A percentile compares a stretch with the other conserved stretches of the same genome.
Conservation (phyloP, 1,140 invertebrate species). For the Drosophila sproati region DNA sequence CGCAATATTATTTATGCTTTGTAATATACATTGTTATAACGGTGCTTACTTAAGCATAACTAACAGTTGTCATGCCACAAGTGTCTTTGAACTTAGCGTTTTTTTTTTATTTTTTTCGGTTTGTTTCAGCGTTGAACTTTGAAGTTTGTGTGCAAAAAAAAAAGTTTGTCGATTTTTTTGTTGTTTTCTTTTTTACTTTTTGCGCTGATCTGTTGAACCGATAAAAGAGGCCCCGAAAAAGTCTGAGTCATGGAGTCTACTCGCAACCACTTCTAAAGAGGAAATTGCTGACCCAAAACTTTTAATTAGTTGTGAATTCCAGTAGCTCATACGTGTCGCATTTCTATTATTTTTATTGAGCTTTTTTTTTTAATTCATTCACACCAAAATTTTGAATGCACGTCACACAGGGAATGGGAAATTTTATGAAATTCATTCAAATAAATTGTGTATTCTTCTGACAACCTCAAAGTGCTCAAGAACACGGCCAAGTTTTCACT, state of each 20-base stretch:
- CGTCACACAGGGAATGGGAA: neutral
- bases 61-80: conserved; percentile 51
- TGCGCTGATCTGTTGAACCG: conserved; percentile 48
- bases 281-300: conserved; percentile 43
- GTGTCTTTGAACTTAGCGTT: conserved; percentile 59
- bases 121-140: conserved; percentile 21
- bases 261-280: neutral
- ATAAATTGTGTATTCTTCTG: conserved; percentile 26
- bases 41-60: conserved; percentile 37
- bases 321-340: neutral
- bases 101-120: neutral
- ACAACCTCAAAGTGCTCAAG: conserved; percentile 29
- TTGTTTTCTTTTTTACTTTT: conserved; percentile 21
- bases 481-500: conserved; percentile 21
- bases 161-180: neutral
- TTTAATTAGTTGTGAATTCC: conserved; percentile 42
- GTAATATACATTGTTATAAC: conserved; percentile 36
- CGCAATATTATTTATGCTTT: conserved; percentile 21
- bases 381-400: conserved; percentile 7
- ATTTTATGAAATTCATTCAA: conserved; percentile 20
- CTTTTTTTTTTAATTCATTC: neutral
- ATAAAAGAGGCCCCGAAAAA: conserved; percentile 22
- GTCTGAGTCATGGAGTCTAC: conserved; percentile 39
- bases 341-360: conserved; percentile 2
- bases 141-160: conserved; percentile 15